These are phyloP conservation scores for Capitulum mitella DNA, from an alignment of 2,888 invertebrate species.

Conservation along the genomic window DNA sequence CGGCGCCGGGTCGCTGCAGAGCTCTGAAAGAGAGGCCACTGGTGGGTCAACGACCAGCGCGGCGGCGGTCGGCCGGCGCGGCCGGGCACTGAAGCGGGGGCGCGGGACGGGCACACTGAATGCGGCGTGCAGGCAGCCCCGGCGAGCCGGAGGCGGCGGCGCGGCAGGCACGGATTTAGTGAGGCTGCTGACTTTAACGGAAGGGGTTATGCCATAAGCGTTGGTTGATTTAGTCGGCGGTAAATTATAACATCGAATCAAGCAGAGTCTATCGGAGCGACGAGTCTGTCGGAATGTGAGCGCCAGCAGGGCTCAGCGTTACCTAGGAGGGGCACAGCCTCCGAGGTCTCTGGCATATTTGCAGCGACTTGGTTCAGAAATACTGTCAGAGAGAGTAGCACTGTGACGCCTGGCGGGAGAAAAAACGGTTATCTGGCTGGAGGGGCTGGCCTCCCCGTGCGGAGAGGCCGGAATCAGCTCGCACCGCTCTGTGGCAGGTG, in stretches of 20 bases:
- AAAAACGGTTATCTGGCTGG: neutral
- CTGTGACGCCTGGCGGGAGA: slow-evolving; percentile 73
- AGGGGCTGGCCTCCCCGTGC: neutral
- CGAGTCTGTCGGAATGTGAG: neutral
- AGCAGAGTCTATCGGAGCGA: neutral
- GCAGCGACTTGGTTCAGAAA: slow-evolving; percentile 98
- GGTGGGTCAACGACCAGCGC: slow-evolving; percentile 3
- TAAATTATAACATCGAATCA: neutral
- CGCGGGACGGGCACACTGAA: neutral
- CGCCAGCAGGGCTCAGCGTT: neutral
- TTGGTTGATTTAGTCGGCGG: neutral
- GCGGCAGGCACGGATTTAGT: neutral
- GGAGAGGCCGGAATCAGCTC: neutral
- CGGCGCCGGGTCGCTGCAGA: neutral
- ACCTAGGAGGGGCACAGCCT: slow-evolving; percentile 81
- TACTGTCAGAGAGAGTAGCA: slow-evolving; percentile 93
- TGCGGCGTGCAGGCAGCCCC: neutral
- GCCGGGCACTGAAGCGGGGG: neutral
- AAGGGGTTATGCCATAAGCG: neutral
- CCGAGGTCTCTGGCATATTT: slow-evolving; percentile 96
- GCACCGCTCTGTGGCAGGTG: too few relatives aligned
- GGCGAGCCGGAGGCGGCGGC: neutral
- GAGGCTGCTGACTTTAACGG: neutral
- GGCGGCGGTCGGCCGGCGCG: neutral
- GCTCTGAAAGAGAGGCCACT: slow-evolving; percentile 7